These are phyloP conservation scores for Lathronympha strigana DNA, from an alignment of 2,888 invertebrate species.

Conservation along the genomic window DNA sequence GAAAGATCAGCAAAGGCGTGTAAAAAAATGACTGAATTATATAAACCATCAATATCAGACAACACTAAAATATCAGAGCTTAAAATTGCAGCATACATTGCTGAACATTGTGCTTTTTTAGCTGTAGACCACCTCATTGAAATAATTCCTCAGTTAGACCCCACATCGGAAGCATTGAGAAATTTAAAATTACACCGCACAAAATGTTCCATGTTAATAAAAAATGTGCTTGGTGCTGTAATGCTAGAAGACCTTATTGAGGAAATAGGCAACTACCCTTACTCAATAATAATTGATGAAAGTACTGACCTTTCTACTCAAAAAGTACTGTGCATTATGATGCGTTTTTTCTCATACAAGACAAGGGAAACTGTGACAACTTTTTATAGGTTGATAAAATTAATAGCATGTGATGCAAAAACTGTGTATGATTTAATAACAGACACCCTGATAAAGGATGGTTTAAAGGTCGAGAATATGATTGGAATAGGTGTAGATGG, in stretches of 20 bases:
- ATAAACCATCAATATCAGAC: background rate
- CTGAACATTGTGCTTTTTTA: background rate
- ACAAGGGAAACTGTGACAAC: too few relatives aligned
- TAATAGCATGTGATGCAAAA: too few relatives aligned
- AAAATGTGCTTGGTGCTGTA: background rate
- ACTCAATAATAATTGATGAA: too few relatives aligned
- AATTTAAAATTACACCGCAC: background rate
- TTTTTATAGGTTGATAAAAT: too few relatives aligned
- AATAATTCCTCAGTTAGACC: background rate
- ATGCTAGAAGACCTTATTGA: background rate
- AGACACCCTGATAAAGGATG: too few relatives aligned
- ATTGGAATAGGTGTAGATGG: too few relatives aligned
- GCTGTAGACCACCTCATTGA: background rate
- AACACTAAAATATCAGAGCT: background rate
- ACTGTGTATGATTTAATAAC: too few relatives aligned
- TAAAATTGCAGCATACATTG: background rate
- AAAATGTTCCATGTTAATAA: background rate
- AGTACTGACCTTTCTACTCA: too few relatives aligned
- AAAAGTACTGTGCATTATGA: too few relatives aligned
- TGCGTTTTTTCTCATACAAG: too few relatives aligned
- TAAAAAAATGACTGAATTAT: background rate
- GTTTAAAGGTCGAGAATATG: too few relatives aligned
- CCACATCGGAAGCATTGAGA: background rate
- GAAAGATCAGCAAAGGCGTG: background rate
- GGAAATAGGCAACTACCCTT: too few relatives aligned